Evolutionary conservation across 2,113 vertebrate species (phyloP).

Genomic region (Felis catus): DNA sequence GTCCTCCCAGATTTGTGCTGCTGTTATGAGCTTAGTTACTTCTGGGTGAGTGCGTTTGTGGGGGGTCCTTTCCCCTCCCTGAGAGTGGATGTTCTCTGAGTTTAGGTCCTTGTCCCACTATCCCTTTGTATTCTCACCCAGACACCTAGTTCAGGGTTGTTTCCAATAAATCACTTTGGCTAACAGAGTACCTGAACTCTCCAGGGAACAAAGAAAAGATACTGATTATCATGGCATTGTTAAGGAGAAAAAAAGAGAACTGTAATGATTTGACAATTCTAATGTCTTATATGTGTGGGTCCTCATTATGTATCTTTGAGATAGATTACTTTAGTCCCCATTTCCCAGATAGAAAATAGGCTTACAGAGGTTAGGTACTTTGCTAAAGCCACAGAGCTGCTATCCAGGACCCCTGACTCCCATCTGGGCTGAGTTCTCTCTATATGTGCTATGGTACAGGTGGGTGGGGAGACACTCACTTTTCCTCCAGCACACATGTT

Average conservation of each 20-base stretch:
- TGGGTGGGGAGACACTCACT: neutral
- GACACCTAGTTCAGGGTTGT: neutral
- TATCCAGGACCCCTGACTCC: neutral
- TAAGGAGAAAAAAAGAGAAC: neutral
- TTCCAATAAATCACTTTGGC: neutral
- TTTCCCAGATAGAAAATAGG: neutral
- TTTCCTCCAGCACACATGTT: neutral
- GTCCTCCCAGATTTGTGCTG: neutral
- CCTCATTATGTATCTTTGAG: neutral
- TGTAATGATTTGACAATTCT: neutral
- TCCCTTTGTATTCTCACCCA: conserved; percentile 14
- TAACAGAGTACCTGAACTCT: neutral
- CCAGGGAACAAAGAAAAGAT: neutral
- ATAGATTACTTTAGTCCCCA: neutral
- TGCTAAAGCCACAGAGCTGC: neutral
- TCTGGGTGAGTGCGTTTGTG: neutral
- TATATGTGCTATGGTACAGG: neutral
- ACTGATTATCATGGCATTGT: neutral
- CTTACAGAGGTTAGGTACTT: neutral
- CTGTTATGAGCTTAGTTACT: neutral
- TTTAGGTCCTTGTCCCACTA: neutral
- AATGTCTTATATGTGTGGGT: neutral
- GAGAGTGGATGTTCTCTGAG: neutral
- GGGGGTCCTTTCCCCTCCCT: neutral
- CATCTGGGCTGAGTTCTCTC: neutral